Base-by-base conservation (phyloP, 1,140 invertebrate genomes). In the Colletes gigas region DNA sequence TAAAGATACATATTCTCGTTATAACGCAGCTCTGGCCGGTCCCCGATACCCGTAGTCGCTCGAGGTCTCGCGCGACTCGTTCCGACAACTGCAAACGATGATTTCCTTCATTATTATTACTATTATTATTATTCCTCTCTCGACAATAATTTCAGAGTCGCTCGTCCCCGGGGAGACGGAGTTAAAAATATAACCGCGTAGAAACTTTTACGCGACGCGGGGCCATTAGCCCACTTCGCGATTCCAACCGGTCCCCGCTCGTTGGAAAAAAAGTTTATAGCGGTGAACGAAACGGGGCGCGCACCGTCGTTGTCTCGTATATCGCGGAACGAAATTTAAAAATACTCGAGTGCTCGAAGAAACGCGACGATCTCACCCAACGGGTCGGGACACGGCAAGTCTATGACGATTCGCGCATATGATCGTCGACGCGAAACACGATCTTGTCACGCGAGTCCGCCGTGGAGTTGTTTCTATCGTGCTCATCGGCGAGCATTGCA, bases 321-420 rank as follows among this genome's bases (percentile, higher is more conserved):
- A 54, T 72, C 68, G 21, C 12, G 39, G 57, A 14, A n/a, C 19
- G 52, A 8, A 85, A 82, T 82, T 82, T 74, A 78, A 78, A 85
- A 85, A 85, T 85, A 85, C 44, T 52, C 69, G 30, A 19, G 41
- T 17, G 17, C 3, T 52, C 30, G 14, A 30, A 12, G 41, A 10
- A n/a, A 19, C 50, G 17, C 41, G 52, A 66, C 41, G 30, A 78
- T 71, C 47, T 83, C 67, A 60, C 71, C 62, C 14, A 80, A n/a
- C 68, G 60, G 62, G 79, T 72, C 78, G 82, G 65, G 78, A 57
- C 57, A 12, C 21, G 41, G 41, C 12, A 12, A 21, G 17, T 70
- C 50, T 19, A 15, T n/a, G 4, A 0, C n/a, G 50, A 57, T 67
- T 9, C 50, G 55, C 12, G 57, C 4, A 9, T n/a, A n/a, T 15